Evolutionary conservation across 2,797 vertebrate species (phyloP).

Genomic region (Helostoma temminkii): DNA sequence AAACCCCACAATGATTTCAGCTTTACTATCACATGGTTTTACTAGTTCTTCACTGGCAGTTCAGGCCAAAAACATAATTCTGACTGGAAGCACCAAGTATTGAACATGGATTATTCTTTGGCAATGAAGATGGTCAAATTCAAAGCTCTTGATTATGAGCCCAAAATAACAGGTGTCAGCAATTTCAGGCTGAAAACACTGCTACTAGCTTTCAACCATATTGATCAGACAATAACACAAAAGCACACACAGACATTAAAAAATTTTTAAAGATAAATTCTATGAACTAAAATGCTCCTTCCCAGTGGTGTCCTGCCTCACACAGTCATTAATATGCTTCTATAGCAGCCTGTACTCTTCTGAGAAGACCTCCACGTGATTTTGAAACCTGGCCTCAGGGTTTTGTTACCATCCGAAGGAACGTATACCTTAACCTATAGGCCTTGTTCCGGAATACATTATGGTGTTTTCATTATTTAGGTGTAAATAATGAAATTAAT

Average conservation of each 20-base stretch:
- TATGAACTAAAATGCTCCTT: neutral
- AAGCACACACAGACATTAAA: neutral
- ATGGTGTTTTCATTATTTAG: too few species aligned
- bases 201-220: neutral
- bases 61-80: slow-evolving; percentile 24
- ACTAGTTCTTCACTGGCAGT: slow-evolving; percentile 9
- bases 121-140: slow-evolving; percentile 3
- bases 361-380: neutral
- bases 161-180: slow-evolving; percentile 35
- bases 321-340: neutral
- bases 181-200: slow-evolving; percentile 11
- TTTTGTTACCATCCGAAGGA: neutral
- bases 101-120: slow-evolving; percentile 18
- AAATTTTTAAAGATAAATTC: slow-evolving; percentile 4
- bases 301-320: neutral
- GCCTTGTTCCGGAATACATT: neutral
- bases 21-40: slow-evolving; percentile 14
- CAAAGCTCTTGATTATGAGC: slow-evolving; percentile 16
- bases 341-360: neutral
- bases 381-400: too few species aligned
- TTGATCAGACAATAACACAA: neutral
- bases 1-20: neutral
- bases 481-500: neutral
- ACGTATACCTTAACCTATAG: neutral
- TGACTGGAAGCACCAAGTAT: neutral